Percentiles rank a stretch among this genome's conserved stretches.
Evolutionary conservation across 2,113 vertebrate genomes (phyloP).

Genomic region (Dascyllus trimaculatus): DNA sequence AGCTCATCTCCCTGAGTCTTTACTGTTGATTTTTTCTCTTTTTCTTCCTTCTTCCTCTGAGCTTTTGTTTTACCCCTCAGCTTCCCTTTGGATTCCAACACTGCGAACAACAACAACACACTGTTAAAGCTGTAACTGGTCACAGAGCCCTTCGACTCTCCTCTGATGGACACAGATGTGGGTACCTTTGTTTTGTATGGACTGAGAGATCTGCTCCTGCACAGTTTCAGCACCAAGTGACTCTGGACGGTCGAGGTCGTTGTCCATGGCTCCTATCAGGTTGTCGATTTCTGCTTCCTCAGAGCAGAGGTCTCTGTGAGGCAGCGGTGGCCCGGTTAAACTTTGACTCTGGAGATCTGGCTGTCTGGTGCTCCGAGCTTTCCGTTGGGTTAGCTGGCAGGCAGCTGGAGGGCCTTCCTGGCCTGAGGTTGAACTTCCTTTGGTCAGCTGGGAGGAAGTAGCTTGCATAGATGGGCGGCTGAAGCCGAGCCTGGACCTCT

Average conservation of each 20-base stretch:
- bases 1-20: conserved; percentile 91
- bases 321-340: conserved; percentile 79
- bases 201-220: conserved; percentile 89
- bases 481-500: conserved; percentile 86
- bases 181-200: conserved; percentile 93
- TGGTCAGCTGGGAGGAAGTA: conserved; percentile 79
- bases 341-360: conserved; percentile 83
- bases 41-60: conserved; percentile 92
- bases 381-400: conserved; percentile 85
- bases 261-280: conserved; percentile 96
- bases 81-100: conserved; percentile 89
- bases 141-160: background rate
- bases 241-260: conserved; percentile 93
- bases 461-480: conserved; percentile 88
- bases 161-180: background rate
- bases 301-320: conserved; percentile 85
- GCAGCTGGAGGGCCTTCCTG: conserved; percentile 81
- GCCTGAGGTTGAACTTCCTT: conserved; percentile 75
- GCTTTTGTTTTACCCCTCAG: conserved; percentile 90
- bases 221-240: conserved; percentile 80
- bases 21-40: conserved; percentile 89
- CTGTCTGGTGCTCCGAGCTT: conserved; percentile 83
- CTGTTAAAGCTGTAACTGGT: background rate
- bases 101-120: conserved; percentile 31
- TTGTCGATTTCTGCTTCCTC: conserved; percentile 92